These are phyloP conservation scores for Sisyra nigra DNA, from an alignment of 2,888 invertebrate genomes.

Conservation along the genomic window DNA sequence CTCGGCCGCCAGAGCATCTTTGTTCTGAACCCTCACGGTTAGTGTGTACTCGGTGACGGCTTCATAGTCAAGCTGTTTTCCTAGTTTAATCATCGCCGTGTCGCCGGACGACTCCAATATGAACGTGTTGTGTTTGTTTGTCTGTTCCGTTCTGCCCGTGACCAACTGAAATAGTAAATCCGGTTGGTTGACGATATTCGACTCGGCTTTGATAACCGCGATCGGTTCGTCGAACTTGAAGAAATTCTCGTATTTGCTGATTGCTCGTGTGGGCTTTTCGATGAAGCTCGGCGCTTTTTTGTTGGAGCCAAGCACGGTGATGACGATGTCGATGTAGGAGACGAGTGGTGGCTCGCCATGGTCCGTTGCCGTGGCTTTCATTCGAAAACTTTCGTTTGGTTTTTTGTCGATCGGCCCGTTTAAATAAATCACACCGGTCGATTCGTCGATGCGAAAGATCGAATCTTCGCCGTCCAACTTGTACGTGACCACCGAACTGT, in stretches of 20 bases:
- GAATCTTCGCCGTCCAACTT: conserved; percentile 34
- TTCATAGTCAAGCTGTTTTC: conserved; percentile 68
- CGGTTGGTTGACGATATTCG: conserved; percentile 58
- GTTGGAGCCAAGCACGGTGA: conserved; percentile 74
- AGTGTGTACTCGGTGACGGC: conserved; percentile 68
- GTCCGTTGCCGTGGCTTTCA: conserved; percentile 65
- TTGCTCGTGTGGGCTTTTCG: conserved; percentile 39
- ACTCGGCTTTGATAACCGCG: conserved; percentile 53
- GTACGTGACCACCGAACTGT: conserved; percentile 75
- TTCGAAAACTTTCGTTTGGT: conserved; percentile 43
- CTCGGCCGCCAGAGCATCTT: conserved; percentile 62
- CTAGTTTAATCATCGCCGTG: conserved; percentile 57
- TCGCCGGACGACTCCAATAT: conserved; percentile 49
- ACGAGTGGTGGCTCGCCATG: conserved; percentile 47
- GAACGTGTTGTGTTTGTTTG: conserved; percentile 68
- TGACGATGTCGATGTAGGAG: conserved; percentile 61
- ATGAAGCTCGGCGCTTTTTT: conserved; percentile 69
- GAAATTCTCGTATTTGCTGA: conserved; percentile 56
- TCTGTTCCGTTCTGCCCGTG: conserved; percentile 69
- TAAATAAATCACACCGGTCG: conserved; percentile 70
- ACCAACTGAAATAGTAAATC: conserved; percentile 66
- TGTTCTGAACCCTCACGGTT: conserved; percentile 70
- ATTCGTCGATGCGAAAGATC: conserved; percentile 67
- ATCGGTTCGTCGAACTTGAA: conserved; percentile 53
- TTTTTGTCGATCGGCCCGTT: conserved; percentile 36